Evolutionary conservation across 2,113 vertebrate genomes (phyloP).

Genomic region (Semicossyphus pulcher): DNA sequence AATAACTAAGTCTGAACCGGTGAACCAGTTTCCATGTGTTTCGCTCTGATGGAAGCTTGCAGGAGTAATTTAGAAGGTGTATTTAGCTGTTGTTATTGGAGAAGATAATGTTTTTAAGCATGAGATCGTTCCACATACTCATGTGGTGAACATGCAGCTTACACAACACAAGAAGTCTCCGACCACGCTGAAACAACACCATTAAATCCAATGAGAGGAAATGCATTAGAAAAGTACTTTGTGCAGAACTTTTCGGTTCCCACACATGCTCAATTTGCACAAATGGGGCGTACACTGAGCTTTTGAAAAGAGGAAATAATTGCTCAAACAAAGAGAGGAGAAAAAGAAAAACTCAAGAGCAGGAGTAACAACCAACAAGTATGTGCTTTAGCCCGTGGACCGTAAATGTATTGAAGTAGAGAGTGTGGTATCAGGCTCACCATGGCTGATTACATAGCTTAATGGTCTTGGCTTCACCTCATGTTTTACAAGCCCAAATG

Average conservation of each 20-base stretch:
- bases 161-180: slow-evolving; percentile 49
- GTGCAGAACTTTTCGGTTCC: slow-evolving; percentile 57
- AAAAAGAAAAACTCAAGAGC: slow-evolving; percentile 48
- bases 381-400: slow-evolving; percentile 62
- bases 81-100: slow-evolving; percentile 61
- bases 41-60: slow-evolving; percentile 49
- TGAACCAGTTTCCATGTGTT: slow-evolving; percentile 55
- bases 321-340: slow-evolving; percentile 50
- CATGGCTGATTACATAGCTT: slow-evolving; percentile 81
- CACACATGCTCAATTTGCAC: slow-evolving; percentile 63
- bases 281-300: slow-evolving; percentile 42
- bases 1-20: slow-evolving; percentile 66
- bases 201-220: slow-evolving; percentile 63
- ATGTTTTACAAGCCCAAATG: slow-evolving; percentile 81
- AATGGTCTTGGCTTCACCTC: slow-evolving; percentile 81
- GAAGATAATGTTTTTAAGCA: slow-evolving; percentile 57
- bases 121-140: slow-evolving; percentile 51
- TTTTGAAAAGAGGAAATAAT: slow-evolving; percentile 66
- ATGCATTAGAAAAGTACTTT: slow-evolving; percentile 48
- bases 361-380: slow-evolving; percentile 61
- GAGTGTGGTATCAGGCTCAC: slow-evolving; percentile 69
- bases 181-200: slow-evolving; percentile 53
- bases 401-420: slow-evolving; percentile 68
- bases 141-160: slow-evolving; percentile 36
- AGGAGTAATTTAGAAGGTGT: slow-evolving; percentile 50